Evolutionary conservation across 2,113 vertebrate species (phyloP).

Genomic region (Tringa solitaria): DNA sequence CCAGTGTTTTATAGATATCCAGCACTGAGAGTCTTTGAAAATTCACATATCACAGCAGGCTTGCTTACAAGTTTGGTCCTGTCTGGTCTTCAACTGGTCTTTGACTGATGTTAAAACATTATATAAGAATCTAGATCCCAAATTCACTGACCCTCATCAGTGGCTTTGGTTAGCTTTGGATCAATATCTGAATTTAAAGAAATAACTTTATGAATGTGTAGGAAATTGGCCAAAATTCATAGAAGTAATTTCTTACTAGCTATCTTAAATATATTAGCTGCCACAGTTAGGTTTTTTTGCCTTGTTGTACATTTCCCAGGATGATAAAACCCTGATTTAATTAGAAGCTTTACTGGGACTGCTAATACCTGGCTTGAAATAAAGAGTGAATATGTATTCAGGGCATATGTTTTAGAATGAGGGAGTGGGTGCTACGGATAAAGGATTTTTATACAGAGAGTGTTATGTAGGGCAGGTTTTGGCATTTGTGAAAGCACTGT

Average conservation of each 20-base stretch:
- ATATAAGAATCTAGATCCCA: background rate
- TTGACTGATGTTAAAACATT: background rate
- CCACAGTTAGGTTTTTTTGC: background rate
- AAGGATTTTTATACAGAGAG: background rate
- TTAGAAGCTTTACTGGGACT: background rate
- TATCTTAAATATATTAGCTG: background rate
- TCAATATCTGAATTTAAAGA: background rate
- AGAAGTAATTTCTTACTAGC: background rate
- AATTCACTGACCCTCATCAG: fast-evolving
- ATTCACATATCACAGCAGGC: background rate
- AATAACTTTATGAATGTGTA: background rate
- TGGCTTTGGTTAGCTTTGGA: background rate
- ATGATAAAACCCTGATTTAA: background rate
- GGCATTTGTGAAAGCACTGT: background rate
- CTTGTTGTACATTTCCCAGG: background rate
- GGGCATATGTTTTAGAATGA: background rate
- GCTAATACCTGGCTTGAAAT: background rate
- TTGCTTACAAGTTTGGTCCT: background rate
- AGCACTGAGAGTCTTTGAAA: background rate
- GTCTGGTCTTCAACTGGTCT: background rate
- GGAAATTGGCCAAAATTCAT: background rate
- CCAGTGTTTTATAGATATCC: background rate
- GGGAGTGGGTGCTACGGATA: background rate
- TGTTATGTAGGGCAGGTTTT: background rate
- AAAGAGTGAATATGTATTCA: background rate